phyloP scores from a whole-genome alignment of 2,113 vertebrate genomes.

The Petromus typicus region DNA sequence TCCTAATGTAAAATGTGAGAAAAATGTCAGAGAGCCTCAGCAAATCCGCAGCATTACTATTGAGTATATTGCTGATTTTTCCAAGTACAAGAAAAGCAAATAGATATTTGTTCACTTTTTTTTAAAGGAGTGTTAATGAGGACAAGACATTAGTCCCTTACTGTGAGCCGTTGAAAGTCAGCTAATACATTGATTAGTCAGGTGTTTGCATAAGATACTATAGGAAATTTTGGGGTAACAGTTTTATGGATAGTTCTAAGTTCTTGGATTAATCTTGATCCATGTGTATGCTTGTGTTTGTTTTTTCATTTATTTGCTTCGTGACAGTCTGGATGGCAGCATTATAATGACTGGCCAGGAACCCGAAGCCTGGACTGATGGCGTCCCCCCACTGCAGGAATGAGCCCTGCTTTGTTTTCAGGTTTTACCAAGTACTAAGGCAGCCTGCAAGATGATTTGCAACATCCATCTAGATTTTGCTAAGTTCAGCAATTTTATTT shows the following conservation, averaged over 20 bases:
- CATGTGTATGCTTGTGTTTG: neutral
- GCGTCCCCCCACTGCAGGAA: neutral
- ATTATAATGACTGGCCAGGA: neutral
- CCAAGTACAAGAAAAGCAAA: neutral
- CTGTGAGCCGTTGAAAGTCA: neutral
- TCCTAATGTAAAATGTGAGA: neutral
- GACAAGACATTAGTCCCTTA: neutral
- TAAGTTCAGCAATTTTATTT: neutral
- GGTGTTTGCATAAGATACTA: neutral
- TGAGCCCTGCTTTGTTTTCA: neutral
- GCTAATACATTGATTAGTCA: neutral
- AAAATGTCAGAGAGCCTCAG: neutral
- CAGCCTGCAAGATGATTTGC: conserved; percentile 1
- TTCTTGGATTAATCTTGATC: neutral
- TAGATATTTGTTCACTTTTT: neutral
- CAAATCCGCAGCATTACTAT: neutral
- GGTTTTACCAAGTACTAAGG: neutral
- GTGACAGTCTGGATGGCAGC: neutral
- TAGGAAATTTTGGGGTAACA: neutral
- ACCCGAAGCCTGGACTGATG: neutral
- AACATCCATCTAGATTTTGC: neutral
- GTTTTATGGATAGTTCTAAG: neutral
- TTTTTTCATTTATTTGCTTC: neutral
- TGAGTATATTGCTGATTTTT: neutral
- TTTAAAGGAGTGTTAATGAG: neutral